Percentiles rank a stretch among this genome's conserved stretches.
Evolutionary conservation across 1,140 invertebrate genomes (phyloP).

Genomic region (Drosophila bipectinata): DNA sequence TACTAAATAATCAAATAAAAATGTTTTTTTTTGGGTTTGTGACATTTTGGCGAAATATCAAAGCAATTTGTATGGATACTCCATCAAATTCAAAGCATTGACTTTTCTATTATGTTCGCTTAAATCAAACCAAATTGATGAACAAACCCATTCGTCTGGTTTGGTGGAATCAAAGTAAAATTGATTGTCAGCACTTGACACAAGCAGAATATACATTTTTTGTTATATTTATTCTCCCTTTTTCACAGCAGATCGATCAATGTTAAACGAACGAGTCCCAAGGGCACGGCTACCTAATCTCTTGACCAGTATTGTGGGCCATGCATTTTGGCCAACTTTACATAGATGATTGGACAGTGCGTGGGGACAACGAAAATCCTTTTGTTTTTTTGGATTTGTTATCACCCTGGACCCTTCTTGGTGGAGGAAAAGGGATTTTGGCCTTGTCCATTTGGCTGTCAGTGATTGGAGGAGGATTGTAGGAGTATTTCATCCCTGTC

Average conservation of each 20-base stretch:
- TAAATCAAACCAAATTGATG: conserved; percentile 40
- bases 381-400: conserved; percentile 42
- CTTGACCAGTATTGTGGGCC: conserved; percentile 15
- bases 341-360: conserved; percentile 62
- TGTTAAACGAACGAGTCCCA: conserved; percentile 45
- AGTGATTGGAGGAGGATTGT: conserved; percentile 7
- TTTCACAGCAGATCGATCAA: conserved; percentile 56
- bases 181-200: conserved; percentile 52
- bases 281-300: conserved; percentile 49
- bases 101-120: conserved; percentile 26
- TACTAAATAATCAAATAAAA: background rate
- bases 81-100: conserved; percentile 13
- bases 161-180: conserved; percentile 40
- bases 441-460: conserved; percentile 55
- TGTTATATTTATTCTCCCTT: conserved; percentile 17
- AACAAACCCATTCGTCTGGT: conserved; percentile 32
- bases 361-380: conserved; percentile 30
- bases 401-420: conserved; percentile 10
- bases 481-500: conserved; percentile 26
- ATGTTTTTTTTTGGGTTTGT: conserved; percentile 7
- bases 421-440: conserved; percentile 60
- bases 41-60: background rate
- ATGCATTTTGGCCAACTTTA: conserved; percentile 50
- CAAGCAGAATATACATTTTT: conserved; percentile 27
- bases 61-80: conserved; percentile 17